Evolutionary conservation across 1,140 invertebrate genomes (phyloP).

Genomic region (Zaprionus camerounensis): DNA sequence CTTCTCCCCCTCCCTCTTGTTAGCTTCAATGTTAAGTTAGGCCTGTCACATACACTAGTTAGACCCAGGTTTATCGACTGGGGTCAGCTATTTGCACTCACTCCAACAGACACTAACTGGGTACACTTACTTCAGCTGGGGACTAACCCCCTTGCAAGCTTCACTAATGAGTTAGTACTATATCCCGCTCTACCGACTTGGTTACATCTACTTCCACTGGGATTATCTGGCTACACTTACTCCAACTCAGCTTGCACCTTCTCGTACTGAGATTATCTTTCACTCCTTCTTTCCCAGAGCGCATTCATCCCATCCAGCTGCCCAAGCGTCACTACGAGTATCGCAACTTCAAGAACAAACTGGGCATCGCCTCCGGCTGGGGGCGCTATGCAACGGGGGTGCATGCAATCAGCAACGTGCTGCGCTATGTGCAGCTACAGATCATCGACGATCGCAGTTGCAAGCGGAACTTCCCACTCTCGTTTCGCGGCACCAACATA

Average conservation of each 20-base stretch:
- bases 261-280: too few relatives aligned
- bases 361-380: constrained; percentile 85
- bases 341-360: constrained; percentile 82
- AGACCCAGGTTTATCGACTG: too few relatives aligned
- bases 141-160: too few relatives aligned
- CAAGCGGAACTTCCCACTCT: constrained; percentile 86
- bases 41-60: too few relatives aligned
- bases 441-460: constrained; percentile 86
- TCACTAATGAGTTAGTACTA: too few relatives aligned
- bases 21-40: too few relatives aligned
- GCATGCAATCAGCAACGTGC: constrained; percentile 77
- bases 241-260: not conserved
- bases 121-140: too few relatives aligned
- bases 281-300: constrained; percentile 68
- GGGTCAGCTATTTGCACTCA: too few relatives aligned
- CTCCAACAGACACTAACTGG: too few relatives aligned
- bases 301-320: constrained; percentile 84
- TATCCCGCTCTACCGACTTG: too few relatives aligned
- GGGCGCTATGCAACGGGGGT: constrained; percentile 84
- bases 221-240: too few relatives aligned
- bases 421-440: constrained; percentile 85
- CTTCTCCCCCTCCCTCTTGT: not conserved
- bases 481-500: constrained; percentile 85
- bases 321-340: constrained; percentile 81
- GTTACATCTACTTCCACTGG: too few relatives aligned